phyloP scores from a whole-genome alignment of 2,888 invertebrate genomes.

The Phortica magna region DNA sequence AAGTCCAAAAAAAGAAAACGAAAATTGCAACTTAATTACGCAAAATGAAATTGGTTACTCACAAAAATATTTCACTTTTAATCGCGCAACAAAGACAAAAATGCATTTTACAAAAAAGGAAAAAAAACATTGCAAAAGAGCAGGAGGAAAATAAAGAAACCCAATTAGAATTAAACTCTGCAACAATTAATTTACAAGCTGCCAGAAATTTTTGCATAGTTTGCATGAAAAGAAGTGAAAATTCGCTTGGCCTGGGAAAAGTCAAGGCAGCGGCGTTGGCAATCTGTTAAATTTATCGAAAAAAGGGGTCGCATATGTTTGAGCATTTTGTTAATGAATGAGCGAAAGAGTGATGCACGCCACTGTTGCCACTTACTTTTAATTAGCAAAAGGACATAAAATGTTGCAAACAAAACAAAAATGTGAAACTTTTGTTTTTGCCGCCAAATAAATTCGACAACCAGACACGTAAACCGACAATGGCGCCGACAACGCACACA shows the following conservation, averaged over 20 bases:
- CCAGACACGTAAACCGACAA: constrained; percentile 45
- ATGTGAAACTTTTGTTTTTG: constrained; percentile 61
- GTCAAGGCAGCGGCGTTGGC: neutral
- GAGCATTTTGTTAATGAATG: too few relatives aligned
- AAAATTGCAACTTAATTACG: neutral
- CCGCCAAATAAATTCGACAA: constrained; percentile 71
- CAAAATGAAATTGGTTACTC: neutral
- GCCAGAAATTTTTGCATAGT: constrained; percentile 37
- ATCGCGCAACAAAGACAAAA: neutral
- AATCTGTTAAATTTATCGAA: neutral
- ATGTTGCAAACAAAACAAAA: constrained; percentile 39
- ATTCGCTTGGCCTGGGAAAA: too few relatives aligned
- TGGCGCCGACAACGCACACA: neutral
- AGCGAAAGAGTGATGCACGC: neutral
- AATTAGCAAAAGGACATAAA: constrained; percentile 62
- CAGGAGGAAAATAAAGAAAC: neutral
- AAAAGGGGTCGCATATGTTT: neutral
- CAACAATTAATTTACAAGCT: constrained; percentile 33
- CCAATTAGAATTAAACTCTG: constrained; percentile 16
- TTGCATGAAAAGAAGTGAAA: neutral
- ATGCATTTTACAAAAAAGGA: neutral
- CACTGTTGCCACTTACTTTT: constrained; percentile 61
- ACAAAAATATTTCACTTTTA: neutral
- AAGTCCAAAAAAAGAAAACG: neutral
- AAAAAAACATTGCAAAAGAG: neutral